These are phyloP conservation scores for Hypolimnas misippus DNA, from an alignment of 2,888 invertebrate species.

Conservation along the genomic window DNA sequence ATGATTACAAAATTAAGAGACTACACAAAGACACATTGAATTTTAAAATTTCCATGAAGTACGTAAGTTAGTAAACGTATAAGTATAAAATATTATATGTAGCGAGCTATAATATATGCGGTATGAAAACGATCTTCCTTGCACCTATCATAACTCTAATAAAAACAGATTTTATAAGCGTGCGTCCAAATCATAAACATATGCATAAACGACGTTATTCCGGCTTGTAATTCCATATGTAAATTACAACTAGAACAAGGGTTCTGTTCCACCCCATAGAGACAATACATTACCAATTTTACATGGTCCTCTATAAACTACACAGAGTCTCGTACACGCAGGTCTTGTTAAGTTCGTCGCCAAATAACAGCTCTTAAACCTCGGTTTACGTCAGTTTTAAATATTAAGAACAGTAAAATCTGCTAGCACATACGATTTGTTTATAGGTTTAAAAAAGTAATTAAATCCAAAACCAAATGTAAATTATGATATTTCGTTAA, in stretches of 20 bases:
- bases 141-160: slow-evolving; percentile 28
- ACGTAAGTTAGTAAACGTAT: no score
- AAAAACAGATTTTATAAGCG: slow-evolving; percentile 42
- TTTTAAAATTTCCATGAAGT: no score
- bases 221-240: slow-evolving; percentile 80
- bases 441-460: not conserved
- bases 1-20: no score
- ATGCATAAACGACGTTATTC: slow-evolving; percentile 71
- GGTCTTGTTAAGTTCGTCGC: slow-evolving; percentile 48
- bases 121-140: not conserved
- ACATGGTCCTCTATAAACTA: slow-evolving; percentile 47
- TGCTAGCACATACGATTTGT: slow-evolving; percentile 30
- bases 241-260: slow-evolving; percentile 79
- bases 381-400: slow-evolving; percentile 71
- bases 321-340: slow-evolving; percentile 39
- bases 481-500: not conserved
- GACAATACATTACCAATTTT: slow-evolving; percentile 54
- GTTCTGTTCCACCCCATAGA: slow-evolving; percentile 71
- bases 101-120: not conserved
- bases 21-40: no score
- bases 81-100: no score
- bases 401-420: slow-evolving; percentile 65
- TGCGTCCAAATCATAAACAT: slow-evolving; percentile 61
- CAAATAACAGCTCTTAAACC: slow-evolving; percentile 56
- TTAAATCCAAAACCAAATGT: no score